phyloP scores from a whole-genome alignment of 1,140 invertebrate genomes.

The Orius laevigatus region DNA sequence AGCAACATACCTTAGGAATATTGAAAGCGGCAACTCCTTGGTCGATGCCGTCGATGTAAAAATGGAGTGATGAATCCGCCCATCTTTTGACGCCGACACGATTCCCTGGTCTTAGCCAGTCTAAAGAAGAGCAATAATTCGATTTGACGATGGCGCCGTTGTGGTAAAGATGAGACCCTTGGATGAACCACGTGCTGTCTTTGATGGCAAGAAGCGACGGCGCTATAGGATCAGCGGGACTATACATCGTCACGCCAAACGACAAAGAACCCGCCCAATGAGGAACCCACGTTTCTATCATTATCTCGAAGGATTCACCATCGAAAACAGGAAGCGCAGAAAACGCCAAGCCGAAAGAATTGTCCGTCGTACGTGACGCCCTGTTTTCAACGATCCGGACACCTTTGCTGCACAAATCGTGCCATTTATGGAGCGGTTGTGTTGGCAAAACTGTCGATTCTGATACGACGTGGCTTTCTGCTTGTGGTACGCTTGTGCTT shows the following conservation, averaged over 20 bases:
- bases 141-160: constrained; percentile 38
- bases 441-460: constrained; percentile 8
- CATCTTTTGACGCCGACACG: constrained; percentile 33
- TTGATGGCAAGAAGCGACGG: constrained; percentile 38
- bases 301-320: constrained; percentile 58
- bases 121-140: constrained; percentile 54
- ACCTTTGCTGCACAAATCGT: constrained; percentile 12
- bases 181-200: constrained; percentile 44
- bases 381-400: constrained; percentile 39
- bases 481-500: constrained; percentile 4
- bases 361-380: constrained; percentile 45
- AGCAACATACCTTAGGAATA: constrained; percentile 42
- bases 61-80: constrained; percentile 33
- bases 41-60: constrained; percentile 65
- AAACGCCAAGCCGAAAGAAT: constrained; percentile 48
- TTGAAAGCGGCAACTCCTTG: constrained; percentile 64
- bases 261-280: constrained; percentile 58
- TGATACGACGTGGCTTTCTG: constrained; percentile 4
- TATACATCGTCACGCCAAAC: constrained; percentile 58
- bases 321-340: constrained; percentile 52
- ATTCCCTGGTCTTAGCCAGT: constrained; percentile 60
- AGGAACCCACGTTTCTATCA: constrained; percentile 38
- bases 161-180: constrained; percentile 33
- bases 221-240: constrained; percentile 32
- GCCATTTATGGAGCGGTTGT: constrained; percentile 8